Conservation (phyloP, 1,140 invertebrate species). For the Diachasma alloeum region DNA sequence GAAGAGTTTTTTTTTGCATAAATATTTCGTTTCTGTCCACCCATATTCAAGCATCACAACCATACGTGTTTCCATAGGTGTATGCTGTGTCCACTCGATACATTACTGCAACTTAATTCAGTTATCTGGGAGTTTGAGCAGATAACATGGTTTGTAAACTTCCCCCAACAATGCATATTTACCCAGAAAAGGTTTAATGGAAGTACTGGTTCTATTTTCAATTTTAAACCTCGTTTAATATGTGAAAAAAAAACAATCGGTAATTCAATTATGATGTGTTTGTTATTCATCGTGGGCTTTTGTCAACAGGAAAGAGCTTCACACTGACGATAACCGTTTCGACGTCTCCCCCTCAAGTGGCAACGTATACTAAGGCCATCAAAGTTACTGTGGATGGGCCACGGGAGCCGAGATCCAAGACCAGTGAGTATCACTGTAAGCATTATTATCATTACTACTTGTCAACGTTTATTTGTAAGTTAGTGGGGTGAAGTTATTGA, state of each 20-base stretch:
- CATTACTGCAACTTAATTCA: conserved; percentile 54
- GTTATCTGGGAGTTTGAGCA: conserved; percentile 45
- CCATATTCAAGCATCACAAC: conserved; percentile 25
- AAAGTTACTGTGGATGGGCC: conserved; percentile 98
- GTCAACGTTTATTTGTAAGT: neutral
- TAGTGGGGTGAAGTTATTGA: neutral
- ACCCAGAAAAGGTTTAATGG: conserved; percentile 24
- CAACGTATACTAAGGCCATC: conserved; percentile 98
- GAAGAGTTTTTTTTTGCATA: neutral
- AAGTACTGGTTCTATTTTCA: neutral
- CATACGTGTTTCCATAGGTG: conserved; percentile 27
- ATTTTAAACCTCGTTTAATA: neutral
- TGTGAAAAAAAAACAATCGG: neutral
- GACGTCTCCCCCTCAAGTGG: conserved; percentile 91
- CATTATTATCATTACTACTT: conserved; percentile 43
- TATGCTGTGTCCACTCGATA: conserved; percentile 36
- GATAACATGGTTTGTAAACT: conserved; percentile 50
- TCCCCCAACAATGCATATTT: conserved; percentile 32
- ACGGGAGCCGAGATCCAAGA: conserved; percentile 95
- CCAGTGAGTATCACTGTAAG: conserved; percentile 84
- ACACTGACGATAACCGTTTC: conserved; percentile 95
- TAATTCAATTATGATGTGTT: neutral
- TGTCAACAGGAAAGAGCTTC: conserved; percentile 94
- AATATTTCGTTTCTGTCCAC: neutral
- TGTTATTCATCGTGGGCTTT: neutral